Percentiles rank a stretch among this genome's conserved stretches.
Evolutionary conservation across 2,888 invertebrate genomes (phyloP).

Genomic region (Alloplasta piceator): DNA sequence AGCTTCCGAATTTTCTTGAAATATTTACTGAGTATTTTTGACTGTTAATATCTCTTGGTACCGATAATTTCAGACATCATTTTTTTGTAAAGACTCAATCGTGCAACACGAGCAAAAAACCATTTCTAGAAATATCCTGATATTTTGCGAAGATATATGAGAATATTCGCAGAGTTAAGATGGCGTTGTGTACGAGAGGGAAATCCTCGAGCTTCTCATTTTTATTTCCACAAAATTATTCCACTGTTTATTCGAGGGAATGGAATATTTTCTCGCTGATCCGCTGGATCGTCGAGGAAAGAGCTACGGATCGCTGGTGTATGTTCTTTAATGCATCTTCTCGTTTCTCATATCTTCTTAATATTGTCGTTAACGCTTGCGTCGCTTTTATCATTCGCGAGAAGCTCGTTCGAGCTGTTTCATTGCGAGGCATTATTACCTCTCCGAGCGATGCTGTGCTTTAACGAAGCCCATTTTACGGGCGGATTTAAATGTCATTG

Average conservation of each 20-base stretch:
- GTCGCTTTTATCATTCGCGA: slow-evolving; percentile 13
- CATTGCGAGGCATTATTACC: slow-evolving; percentile 32
- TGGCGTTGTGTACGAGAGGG: neutral
- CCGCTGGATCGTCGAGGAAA: slow-evolving; percentile 9
- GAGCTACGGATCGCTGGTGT: slow-evolving; percentile 11
- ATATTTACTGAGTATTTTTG: too few species aligned
- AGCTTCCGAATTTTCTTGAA: too few species aligned
- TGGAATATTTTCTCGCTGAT: slow-evolving; percentile 36
- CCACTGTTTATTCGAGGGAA: slow-evolving; percentile 42
- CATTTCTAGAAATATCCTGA: neutral
- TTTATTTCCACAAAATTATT: slow-evolving; percentile 23
- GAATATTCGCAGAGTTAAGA: slow-evolving; percentile 6
- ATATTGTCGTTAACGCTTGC: slow-evolving; percentile 39
- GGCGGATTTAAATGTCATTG: neutral
- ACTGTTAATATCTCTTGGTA: too few species aligned
- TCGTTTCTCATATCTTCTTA: slow-evolving; percentile 25
- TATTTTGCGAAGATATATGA: neutral
- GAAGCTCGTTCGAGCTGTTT: slow-evolving; percentile 3
- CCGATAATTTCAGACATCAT: too few species aligned
- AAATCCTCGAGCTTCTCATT: slow-evolving; percentile 9
- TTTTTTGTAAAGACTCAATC: too few species aligned
- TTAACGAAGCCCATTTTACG: slow-evolving; percentile 6
- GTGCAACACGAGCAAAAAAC: too few species aligned
- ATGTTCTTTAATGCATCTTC: slow-evolving; percentile 36
- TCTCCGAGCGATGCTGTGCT: slow-evolving; percentile 7